These are phyloP conservation scores for Periplaneta americana DNA, from an alignment of 1,140 invertebrate genomes.

Conservation along the genomic window DNA sequence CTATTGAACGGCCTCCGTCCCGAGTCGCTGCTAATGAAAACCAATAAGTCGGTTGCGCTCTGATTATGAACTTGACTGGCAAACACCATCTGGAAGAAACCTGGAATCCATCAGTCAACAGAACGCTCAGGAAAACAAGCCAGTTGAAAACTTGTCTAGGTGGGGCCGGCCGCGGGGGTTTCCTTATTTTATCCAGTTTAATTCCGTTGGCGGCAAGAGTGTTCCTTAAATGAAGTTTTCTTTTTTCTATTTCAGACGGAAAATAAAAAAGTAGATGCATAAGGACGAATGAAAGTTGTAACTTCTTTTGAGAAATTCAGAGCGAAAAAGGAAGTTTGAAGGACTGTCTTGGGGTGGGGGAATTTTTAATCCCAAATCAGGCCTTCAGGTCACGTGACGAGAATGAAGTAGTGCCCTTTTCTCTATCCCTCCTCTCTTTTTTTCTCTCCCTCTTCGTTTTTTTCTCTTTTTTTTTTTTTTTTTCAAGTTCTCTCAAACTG, in stretches of 20 bases:
- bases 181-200: not conserved
- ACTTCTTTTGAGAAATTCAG: not conserved
- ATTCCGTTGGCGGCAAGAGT: not conserved
- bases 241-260: not conserved
- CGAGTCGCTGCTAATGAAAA: no score
- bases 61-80: no score
- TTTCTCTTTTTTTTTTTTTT: not conserved
- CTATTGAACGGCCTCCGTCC: no score
- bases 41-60: no score
- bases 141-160: no score
- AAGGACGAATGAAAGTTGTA: not conserved
- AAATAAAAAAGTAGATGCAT: not conserved
- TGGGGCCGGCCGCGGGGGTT: no score
- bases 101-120: no score
- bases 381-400: slow-evolving; percentile 13
- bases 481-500: slow-evolving; percentile 12
- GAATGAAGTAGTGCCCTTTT: slow-evolving; percentile 1
- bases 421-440: not conserved
- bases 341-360: not conserved
- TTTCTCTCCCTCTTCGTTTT: not conserved
- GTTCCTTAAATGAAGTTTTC: not conserved
- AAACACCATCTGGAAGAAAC: no score
- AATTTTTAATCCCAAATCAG: slow-evolving; percentile 17
- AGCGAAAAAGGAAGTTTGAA: not conserved
- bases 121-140: no score